These are phyloP conservation scores for Pelusios castaneus DNA, from an alignment of 2,113 vertebrate genomes.

Conservation along the genomic window DNA sequence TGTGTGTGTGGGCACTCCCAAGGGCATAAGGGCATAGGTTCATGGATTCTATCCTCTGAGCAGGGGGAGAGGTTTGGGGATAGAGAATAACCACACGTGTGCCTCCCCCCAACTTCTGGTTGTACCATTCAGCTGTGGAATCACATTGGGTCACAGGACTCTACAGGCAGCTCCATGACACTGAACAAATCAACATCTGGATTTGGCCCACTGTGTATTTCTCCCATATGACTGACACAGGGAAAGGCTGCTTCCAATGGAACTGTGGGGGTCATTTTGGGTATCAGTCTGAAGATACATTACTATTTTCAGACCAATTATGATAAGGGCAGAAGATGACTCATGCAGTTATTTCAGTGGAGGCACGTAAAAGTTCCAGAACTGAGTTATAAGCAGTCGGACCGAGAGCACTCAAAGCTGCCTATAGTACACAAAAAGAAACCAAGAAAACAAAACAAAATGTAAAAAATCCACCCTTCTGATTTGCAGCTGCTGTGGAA, in stretches of 20 bases:
- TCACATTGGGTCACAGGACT: not conserved
- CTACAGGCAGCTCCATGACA: not conserved
- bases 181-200: not conserved
- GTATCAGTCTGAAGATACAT: fast-evolving
- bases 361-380: not conserved
- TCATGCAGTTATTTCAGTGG: not conserved
- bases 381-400: not conserved
- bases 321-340: not conserved
- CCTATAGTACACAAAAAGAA: not conserved
- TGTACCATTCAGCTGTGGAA: not conserved
- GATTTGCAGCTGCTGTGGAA: not conserved
- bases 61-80: not conserved
- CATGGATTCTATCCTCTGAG: not conserved
- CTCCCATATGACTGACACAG: not conserved
- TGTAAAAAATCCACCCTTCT: not conserved
- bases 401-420: not conserved
- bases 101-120: not conserved
- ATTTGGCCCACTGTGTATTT: not conserved
- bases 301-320: fast-evolving
- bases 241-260: not conserved
- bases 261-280: not conserved
- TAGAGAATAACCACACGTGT: not conserved
- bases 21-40: not conserved
- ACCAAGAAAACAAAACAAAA: not conserved
- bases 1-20: not conserved